These are phyloP conservation scores for Catostylus mosaicus DNA, from an alignment of 30 jellyfish, hydroid and myxozoan species.

Conservation along the genomic window DNA sequence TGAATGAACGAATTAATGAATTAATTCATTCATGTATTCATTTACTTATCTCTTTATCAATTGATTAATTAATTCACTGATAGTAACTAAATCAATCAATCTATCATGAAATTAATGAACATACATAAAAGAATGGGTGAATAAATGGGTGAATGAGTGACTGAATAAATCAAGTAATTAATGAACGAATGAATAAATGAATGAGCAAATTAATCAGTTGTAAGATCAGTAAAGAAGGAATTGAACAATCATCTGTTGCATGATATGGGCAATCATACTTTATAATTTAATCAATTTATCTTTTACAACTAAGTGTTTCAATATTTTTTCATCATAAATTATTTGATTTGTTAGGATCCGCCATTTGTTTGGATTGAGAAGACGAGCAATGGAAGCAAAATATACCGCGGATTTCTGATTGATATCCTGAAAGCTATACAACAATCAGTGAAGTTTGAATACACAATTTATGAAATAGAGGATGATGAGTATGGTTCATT, in stretches of 20 bases:
- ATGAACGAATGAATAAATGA: neutral
- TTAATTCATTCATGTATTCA: too few relatives aligned
- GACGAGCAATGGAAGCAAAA: conserved; percentile 22
- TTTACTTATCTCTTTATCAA: too few relatives aligned
- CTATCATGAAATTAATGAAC: too few relatives aligned
- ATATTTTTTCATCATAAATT: neutral
- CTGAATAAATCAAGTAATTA: neutral
- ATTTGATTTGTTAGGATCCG: conserved; percentile 16
- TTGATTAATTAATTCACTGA: too few relatives aligned
- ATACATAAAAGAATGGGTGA: neutral
- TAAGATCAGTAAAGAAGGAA: neutral
- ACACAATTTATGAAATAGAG: conserved; percentile 21
- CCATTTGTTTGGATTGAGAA: conserved; percentile 37
- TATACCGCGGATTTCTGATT: conserved; percentile 53
- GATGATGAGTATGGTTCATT: conserved; percentile 48
- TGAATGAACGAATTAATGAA: neutral
- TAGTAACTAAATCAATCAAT: too few relatives aligned
- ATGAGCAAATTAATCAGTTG: neutral
- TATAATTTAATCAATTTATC: neutral
- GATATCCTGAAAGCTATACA: conserved; percentile 41
- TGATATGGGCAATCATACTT: neutral
- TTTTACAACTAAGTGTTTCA: neutral
- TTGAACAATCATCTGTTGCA: too few relatives aligned
- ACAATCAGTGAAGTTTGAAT: conserved; percentile 4
- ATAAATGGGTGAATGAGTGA: neutral